Percentiles rank a stretch among this genome's conserved stretches.
Conservation (phyloP, 2,888 invertebrate species). For the Mesoligia furuncula region DNA sequence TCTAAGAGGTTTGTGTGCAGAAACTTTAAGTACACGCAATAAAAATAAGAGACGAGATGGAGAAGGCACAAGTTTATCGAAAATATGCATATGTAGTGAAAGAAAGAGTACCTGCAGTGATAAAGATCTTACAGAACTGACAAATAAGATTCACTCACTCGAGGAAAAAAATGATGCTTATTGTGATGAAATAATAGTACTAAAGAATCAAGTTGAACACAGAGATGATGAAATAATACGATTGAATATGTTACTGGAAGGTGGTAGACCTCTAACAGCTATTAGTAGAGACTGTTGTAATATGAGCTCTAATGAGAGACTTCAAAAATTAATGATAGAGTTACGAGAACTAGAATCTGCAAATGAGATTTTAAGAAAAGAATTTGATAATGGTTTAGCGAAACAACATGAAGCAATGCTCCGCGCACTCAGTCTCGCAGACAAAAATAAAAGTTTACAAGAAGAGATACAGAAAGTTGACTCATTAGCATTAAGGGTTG, state of each 20-base stretch:
- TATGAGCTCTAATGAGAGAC: slow-evolving; percentile 89
- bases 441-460: slow-evolving; percentile 93
- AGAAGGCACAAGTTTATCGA: slow-evolving; percentile 68
- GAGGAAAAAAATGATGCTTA: slow-evolving; percentile 84
- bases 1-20: slow-evolving; percentile 85
- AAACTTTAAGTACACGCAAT: slow-evolving; percentile 85
- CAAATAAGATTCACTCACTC: slow-evolving; percentile 83
- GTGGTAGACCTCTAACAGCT: slow-evolving; percentile 92
- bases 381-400: slow-evolving; percentile 89
- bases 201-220: slow-evolving; percentile 85
- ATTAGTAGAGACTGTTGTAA: slow-evolving; percentile 92
- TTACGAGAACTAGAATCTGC: slow-evolving; percentile 91
- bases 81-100: slow-evolving; percentile 79
- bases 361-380: slow-evolving; percentile 87
- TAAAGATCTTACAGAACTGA: slow-evolving; percentile 84
- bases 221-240: slow-evolving; percentile 93
- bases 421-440: slow-evolving; percentile 93
- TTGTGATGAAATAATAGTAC: slow-evolving; percentile 81
- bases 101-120: slow-evolving; percentile 76
- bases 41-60: slow-evolving; percentile 82
- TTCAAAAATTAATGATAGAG: slow-evolving; percentile 90
- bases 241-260: slow-evolving; percentile 92
- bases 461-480: slow-evolving; percentile 94
- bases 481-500: slow-evolving; percentile 93
- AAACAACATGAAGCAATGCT: slow-evolving; percentile 96